Conservation (phyloP, 2,797 vertebrate genomes). For the Cyclopterus lumpus region DNA sequence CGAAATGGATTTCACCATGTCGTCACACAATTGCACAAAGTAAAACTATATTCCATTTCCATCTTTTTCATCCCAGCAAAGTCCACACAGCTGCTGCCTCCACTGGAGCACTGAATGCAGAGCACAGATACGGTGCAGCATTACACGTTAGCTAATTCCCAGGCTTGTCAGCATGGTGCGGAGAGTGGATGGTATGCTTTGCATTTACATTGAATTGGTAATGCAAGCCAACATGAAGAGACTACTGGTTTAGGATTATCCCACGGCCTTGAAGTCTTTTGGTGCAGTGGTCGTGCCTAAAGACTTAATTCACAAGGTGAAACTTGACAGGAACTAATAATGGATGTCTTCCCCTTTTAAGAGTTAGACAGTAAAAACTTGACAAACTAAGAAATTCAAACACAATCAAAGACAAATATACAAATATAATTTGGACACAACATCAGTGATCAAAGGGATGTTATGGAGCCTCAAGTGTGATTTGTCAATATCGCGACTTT, state of each 20-base stretch:
- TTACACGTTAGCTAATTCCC: constrained; percentile 63
- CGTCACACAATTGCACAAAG: constrained; percentile 65
- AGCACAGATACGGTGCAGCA: constrained; percentile 28
- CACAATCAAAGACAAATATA: not conserved
- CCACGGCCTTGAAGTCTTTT: constrained; percentile 47
- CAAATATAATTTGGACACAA: not conserved
- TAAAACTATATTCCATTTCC: constrained; percentile 58
- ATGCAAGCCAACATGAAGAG: constrained; percentile 37
- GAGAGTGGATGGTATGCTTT: constrained; percentile 23
- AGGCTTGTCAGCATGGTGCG: constrained; percentile 42
- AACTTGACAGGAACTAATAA: constrained; percentile 38
- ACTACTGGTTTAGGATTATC: constrained; percentile 40
- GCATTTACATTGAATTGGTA: constrained; percentile 59
- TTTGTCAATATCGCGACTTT: not conserved
- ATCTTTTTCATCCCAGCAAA: constrained; percentile 47
- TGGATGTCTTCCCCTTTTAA: not conserved
- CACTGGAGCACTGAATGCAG: constrained; percentile 30
- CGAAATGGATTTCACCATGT: constrained; percentile 76
- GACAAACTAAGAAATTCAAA: not conserved
- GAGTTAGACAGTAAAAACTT: not conserved
- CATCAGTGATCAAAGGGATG: not conserved
- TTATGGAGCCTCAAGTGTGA: not conserved
- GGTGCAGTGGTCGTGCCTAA: constrained; percentile 21
- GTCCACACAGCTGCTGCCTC: constrained; percentile 43
- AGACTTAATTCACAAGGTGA: constrained; percentile 33